Evolutionary conservation across 2,113 vertebrate species (phyloP), one percentile per base, ranked within the genome.

Genomic region (Pitta sordida): DNA sequence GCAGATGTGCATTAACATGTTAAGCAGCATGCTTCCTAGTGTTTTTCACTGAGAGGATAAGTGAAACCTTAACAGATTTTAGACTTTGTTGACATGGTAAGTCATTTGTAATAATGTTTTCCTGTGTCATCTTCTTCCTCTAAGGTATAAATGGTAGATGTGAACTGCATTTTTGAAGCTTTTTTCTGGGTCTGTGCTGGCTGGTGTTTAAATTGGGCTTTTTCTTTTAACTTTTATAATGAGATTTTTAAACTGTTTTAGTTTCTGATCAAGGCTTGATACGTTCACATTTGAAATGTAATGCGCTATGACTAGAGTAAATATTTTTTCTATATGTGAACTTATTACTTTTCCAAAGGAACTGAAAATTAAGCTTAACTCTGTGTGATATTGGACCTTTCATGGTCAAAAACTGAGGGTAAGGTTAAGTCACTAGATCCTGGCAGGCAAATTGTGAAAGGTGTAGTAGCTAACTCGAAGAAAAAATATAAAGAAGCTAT

Each of bases 151-250:
- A 64, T 83, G 67, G 71, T 37, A 46, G 69, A 76, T 87, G 56
- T 93, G 79, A 93, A 84, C 68, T 90, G 51, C 30, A 55, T 89
- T 96, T 96, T 95, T 90, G 11, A 76, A 83, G 52, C 69, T 7
- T 34, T 88, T 95, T 92, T 43, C 56, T 88, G 37, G n/a, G 55
- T 73, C 90, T 87, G 10, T 95, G 75, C 43, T 29, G 29, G 60
- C 71, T 87, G 32, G 39, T 95, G 52, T 93, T 96, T 84, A 92
- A 96, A 94, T 97, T 88, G 34, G 74, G 27, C 56, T 62, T 97
- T 96, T 96, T 94, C 75, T 96, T 97, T 89, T 91, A 84, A 93
- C 67, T 88, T 55, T 26, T 20, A 34, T 83, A 96, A 96, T 96
- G 71, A 90, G 64, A 29, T 95, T 96, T 95, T 86, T 93, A 41